phyloP scores from a whole-genome alignment of 2,797 vertebrate species.

The Ctenochaetus hawaiiensis region DNA sequence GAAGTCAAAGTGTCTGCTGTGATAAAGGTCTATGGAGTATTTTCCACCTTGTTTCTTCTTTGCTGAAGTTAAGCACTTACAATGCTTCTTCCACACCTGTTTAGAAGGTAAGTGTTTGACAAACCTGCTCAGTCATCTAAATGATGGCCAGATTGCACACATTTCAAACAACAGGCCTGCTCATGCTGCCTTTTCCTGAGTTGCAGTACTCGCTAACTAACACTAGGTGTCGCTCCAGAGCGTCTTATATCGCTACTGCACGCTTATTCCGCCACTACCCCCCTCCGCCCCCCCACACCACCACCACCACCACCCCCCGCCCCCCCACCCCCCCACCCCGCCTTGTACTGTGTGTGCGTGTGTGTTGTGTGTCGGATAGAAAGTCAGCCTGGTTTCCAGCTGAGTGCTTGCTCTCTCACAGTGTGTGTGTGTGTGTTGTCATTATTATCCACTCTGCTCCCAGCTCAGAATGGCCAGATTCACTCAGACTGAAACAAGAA shows the following conservation, averaged over 20 bases:
- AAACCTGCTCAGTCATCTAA: constrained; percentile 3
- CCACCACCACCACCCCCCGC: too few relatives aligned
- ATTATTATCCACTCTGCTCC: constrained; percentile 92
- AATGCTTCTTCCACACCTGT: background rate
- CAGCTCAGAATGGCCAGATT: constrained; percentile 97
- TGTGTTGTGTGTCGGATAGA: constrained; percentile 84
- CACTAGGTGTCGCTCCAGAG: constrained; percentile 85
- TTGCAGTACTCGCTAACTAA: constrained; percentile 9
- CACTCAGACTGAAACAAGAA: constrained; percentile 94
- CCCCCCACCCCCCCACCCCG: background rate
- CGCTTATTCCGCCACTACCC: constrained; percentile 58
- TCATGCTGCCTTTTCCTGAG: too few relatives aligned
- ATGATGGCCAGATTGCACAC: background rate
- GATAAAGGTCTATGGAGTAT: background rate
- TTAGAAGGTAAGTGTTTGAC: background rate
- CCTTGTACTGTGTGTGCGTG: constrained; percentile 52
- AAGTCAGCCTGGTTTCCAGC: constrained; percentile 90
- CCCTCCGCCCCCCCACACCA: background rate
- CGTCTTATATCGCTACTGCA: constrained; percentile 60
- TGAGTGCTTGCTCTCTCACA: constrained; percentile 88
- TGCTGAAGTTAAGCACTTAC: background rate
- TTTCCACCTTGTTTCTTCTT: background rate
- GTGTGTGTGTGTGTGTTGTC: constrained; percentile 86
- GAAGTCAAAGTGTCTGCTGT: background rate
- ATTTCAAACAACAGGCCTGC: background rate